Conservation (phyloP, 92 coral and sea anemone species). For the Zoanthus gigantus region DNA sequence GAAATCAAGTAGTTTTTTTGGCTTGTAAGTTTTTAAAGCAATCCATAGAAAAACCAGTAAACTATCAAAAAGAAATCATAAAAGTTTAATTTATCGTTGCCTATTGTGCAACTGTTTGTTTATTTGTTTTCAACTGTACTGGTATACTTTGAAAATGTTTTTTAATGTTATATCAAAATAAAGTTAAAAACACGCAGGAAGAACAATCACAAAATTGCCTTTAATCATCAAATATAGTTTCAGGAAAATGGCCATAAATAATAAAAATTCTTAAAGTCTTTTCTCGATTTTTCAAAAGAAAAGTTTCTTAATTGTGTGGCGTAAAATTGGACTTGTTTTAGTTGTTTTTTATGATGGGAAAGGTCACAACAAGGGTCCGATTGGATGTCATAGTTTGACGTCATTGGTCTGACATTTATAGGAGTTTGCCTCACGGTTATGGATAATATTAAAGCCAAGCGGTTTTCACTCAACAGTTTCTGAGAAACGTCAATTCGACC, state of each 20-base stretch:
- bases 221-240: neutral
- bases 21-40: neutral
- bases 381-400: constrained; percentile 35
- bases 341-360: constrained; percentile 24
- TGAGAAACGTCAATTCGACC: neutral
- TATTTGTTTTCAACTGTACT: neutral
- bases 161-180: neutral
- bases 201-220: neutral
- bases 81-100: neutral
- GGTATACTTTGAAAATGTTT: neutral
- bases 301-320: neutral
- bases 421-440: neutral
- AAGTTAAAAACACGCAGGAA: neutral
- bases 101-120: neutral
- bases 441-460: neutral
- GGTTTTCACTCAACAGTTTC: constrained; percentile 13
- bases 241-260: neutral
- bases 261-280: neutral
- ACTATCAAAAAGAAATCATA: too few species aligned
- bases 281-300: neutral
- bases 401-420: constrained; percentile 31
- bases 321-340: neutral
- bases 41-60: too few species aligned
- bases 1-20: neutral
- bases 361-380: constrained; percentile 4